Evolutionary conservation across 2,888 invertebrate species (phyloP).

Genomic region (Yponomeuta sedellus): DNA sequence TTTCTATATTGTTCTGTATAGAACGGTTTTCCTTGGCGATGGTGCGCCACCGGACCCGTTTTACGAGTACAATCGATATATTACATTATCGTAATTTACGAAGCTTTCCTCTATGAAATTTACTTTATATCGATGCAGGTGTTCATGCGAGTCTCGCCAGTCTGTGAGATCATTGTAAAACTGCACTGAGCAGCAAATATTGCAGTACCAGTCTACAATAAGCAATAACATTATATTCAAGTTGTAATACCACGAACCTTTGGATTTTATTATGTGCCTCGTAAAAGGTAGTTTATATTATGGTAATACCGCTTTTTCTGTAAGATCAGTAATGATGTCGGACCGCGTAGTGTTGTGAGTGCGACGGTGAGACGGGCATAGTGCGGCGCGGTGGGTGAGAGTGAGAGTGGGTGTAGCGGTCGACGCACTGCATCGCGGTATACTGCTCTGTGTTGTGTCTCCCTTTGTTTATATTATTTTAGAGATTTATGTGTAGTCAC

Average conservation of each 20-base stretch:
- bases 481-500: conserved; percentile 24
- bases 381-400: conserved; percentile 29
- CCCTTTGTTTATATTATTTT: conserved; percentile 36
- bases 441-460: conserved; percentile 31
- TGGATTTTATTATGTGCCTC: conserved; percentile 8
- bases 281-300: conserved; percentile 12
- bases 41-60: not conserved
- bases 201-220: not conserved
- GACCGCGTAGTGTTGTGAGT: not conserved
- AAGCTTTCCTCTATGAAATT: conserved; percentile 2
- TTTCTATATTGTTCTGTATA: conserved; percentile 10
- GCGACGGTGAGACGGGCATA: conserved; percentile 12
- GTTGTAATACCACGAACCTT: conserved; percentile 4
- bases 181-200: not conserved
- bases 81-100: conserved; percentile 2
- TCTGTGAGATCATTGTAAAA: conserved; percentile 1
- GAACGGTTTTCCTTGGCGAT: conserved; percentile 7
- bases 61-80: not conserved
- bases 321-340: conserved; percentile 8
- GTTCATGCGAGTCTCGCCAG: not conserved
- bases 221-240: conserved; percentile 7
- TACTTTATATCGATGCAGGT: conserved; percentile 1
- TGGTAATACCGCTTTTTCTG: conserved; percentile 7
- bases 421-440: conserved; percentile 27
- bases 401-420: conserved; percentile 44